Conservation (phyloP, 2,797 vertebrate species). For the Pelobates cultripes region DNA sequence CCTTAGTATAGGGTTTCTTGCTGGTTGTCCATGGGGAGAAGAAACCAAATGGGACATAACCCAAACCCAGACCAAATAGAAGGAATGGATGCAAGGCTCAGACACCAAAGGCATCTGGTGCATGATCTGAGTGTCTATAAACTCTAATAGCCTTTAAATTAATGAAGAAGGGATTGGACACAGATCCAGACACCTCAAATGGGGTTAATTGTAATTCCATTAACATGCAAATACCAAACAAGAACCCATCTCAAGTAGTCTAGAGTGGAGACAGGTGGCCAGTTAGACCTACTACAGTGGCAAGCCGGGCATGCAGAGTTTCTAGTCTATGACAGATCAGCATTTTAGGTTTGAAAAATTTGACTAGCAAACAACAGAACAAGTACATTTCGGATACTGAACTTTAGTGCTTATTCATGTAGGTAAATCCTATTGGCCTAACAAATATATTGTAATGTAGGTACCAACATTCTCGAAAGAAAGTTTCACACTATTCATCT, state of each 20-base stretch:
- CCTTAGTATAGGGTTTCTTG: neutral
- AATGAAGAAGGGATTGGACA: conserved; percentile 34
- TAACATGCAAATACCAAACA: neutral
- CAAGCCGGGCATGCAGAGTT: no score
- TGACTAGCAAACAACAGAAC: no score
- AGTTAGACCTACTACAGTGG: neutral
- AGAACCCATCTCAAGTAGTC: neutral
- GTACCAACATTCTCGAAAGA: no score
- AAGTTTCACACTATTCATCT: no score
- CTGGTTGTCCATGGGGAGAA: no score
- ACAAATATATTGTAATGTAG: no score
- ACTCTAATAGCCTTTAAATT: conserved; percentile 28
- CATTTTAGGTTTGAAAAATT: no score
- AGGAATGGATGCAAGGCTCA: neutral
- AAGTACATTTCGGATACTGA: no score
- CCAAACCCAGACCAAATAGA: neutral
- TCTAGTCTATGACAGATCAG: no score
- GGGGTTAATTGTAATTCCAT: conserved; percentile 47
- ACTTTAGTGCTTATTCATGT: no score
- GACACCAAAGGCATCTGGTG: neutral
- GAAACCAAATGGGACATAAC: no score
- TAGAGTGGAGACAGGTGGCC: neutral
- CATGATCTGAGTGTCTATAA: conserved; percentile 6
- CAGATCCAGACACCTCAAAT: conserved; percentile 44
- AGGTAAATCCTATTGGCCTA: no score